phyloP scores from a whole-genome alignment of 2,888 invertebrate species.

The Leptothorax acervorum region DNA sequence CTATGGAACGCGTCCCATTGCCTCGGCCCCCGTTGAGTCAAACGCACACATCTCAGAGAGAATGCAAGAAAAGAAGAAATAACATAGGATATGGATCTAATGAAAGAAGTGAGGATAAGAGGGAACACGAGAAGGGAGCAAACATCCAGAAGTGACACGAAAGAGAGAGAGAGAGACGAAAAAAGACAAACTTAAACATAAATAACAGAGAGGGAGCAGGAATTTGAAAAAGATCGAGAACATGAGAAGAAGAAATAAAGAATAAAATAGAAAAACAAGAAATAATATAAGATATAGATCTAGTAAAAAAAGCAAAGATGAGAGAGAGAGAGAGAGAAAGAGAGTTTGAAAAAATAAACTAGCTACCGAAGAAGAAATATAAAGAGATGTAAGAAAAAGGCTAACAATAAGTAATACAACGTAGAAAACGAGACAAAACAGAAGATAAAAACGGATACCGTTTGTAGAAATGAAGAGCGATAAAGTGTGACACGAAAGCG shows the following conservation, averaged over 20 bases:
- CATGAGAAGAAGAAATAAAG: background rate
- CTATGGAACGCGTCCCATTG: conserved; percentile 36
- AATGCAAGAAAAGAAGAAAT: conserved; percentile 47
- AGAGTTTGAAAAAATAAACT: background rate
- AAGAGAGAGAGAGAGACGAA: background rate
- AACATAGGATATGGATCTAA: conserved; percentile 55
- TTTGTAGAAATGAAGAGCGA: conserved; percentile 26
- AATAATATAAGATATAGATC: background rate
- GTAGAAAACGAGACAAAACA: background rate
- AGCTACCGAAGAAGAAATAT: background rate
- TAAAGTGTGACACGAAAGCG: conserved; percentile 16
- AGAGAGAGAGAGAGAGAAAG: background rate
- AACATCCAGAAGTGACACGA: background rate
- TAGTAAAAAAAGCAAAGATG: background rate
- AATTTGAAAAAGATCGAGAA: conserved; percentile 16
- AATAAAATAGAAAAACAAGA: conserved; percentile 6
- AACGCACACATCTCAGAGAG: conserved; percentile 31
- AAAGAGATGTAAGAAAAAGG: background rate
- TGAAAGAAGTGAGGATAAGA: conserved; percentile 35
- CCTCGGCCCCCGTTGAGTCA: background rate
- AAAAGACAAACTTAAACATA: conserved; percentile 26
- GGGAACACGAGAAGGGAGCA: background rate
- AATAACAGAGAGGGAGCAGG: conserved; percentile 16
- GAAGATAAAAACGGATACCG: conserved; percentile 17
- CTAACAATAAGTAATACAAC: background rate